A percentile compares a stretch with the other conserved stretches of the same genome.
phyloP scores from a whole-genome alignment of 2,888 invertebrate genomes.

The Cetonia aurata region DNA sequence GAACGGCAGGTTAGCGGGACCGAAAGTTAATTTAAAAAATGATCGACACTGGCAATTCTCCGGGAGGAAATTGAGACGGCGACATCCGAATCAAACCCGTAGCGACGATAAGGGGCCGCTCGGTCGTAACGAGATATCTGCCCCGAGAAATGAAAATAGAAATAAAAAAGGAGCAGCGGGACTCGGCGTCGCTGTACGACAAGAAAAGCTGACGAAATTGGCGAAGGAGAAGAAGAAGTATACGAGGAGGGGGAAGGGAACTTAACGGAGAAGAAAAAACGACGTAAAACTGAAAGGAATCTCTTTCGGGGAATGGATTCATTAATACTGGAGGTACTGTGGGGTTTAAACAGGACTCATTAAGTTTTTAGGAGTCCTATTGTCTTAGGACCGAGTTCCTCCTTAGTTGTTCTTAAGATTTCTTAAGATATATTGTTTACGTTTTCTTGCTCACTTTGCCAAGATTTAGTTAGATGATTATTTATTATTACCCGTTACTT shows the following conservation, averaged over 20 bases:
- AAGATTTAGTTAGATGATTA: no score
- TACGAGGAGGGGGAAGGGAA: background rate
- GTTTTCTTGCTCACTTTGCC: no score
- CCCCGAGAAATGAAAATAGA: constrained; percentile 31
- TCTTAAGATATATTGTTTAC: no score
- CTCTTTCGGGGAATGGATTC: constrained; percentile 38
- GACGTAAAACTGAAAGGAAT: constrained; percentile 3
- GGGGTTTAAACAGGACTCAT: constrained; percentile 23
- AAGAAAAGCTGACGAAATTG: constrained; percentile 8
- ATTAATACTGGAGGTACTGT: constrained; percentile 33
- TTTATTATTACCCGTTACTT: no score
- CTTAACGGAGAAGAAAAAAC: constrained; percentile 1
- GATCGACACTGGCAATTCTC: constrained; percentile 40
- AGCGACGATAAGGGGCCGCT: constrained; percentile 19
- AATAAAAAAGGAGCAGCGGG: background rate
- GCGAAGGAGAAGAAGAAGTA: background rate
- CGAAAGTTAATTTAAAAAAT: constrained; percentile 37
- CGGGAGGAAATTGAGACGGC: constrained; percentile 35
- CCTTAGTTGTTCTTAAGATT: no score
- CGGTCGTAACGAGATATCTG: constrained; percentile 8
- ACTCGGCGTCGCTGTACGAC: background rate
- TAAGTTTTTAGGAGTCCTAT: background rate
- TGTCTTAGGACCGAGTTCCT: no score
- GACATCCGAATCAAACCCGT: constrained; percentile 30
- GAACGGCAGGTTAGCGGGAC: constrained; percentile 8